Evolutionary conservation across 2,888 invertebrate species (phyloP).

Genomic region (Lomographa bimaculata): DNA sequence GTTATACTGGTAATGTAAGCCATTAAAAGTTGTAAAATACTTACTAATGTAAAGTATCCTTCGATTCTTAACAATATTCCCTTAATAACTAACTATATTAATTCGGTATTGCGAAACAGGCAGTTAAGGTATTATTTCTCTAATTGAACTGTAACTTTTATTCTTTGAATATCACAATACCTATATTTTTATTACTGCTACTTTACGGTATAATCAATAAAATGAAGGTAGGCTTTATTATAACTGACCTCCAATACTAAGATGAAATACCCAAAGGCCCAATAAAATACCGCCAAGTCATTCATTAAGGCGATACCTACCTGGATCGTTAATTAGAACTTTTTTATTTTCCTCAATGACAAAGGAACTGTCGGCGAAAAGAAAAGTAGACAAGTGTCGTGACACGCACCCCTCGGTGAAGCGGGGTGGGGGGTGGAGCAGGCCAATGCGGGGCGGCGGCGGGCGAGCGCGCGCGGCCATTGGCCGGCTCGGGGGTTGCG

Average conservation of each 20-base stretch:
- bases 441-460: constrained; percentile 58
- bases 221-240: constrained; percentile 4
- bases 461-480: constrained; percentile 56
- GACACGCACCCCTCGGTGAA: constrained; percentile 73
- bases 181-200: no score
- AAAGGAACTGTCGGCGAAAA: constrained; percentile 83
- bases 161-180: no score
- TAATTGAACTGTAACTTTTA: no score
- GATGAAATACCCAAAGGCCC: constrained; percentile 32
- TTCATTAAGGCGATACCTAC: constrained; percentile 76
- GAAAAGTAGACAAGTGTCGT: constrained; percentile 84
- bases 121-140: no score
- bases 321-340: constrained; percentile 83
- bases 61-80: no score
- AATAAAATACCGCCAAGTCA: constrained; percentile 61
- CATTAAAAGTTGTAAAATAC: no score
- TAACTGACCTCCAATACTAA: constrained; percentile 9
- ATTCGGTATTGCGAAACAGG: no score
- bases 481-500: constrained; percentile 71
- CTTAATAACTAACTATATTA: no score
- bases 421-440: constrained; percentile 50
- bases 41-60: no score
- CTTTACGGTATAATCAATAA: constrained; percentile 12
- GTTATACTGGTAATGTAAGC: no score
- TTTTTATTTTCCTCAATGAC: constrained; percentile 84